These are phyloP conservation scores for Elgaria multicarinata DNA, from an alignment of 2,113 vertebrate species.

Conservation along the genomic window DNA sequence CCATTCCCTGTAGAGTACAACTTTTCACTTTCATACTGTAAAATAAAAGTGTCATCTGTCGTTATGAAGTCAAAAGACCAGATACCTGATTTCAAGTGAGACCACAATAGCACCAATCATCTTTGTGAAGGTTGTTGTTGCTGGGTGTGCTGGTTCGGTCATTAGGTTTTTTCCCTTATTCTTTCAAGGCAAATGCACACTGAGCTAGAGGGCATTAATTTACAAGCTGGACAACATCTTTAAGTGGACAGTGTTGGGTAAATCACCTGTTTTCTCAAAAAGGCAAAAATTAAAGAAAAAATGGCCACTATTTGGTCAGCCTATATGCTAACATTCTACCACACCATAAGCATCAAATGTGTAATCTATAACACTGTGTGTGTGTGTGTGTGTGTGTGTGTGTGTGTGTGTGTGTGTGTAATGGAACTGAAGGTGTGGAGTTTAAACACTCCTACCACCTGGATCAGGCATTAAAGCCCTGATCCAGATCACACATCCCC, in stretches of 20 bases:
- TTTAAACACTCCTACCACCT: too few species aligned
- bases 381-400: too few species aligned
- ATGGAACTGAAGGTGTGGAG: too few species aligned
- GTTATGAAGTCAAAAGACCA: conserved; percentile 2
- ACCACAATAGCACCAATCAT: background rate
- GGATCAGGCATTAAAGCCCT: too few species aligned
- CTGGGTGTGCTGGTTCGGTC: background rate
- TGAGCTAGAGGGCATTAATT: background rate
- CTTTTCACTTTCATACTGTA: background rate
- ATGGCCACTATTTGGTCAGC: background rate
- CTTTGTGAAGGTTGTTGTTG: conserved; percentile 2
- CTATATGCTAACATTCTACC: background rate
- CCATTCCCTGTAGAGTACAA: background rate
- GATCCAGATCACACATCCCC: too few species aligned
- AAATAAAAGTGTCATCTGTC: background rate
- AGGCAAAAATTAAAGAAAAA: background rate
- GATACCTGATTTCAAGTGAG: background rate
- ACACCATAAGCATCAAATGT: background rate
- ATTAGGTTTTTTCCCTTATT: background rate
- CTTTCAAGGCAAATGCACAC: background rate
- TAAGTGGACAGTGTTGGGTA: background rate
- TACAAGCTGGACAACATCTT: background rate
- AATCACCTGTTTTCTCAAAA: background rate
- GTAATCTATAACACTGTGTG: too few species aligned
- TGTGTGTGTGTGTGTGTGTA: too few species aligned